Conservation (phyloP, 2,113 vertebrate species). For the Brachyistius frenatus region DNA sequence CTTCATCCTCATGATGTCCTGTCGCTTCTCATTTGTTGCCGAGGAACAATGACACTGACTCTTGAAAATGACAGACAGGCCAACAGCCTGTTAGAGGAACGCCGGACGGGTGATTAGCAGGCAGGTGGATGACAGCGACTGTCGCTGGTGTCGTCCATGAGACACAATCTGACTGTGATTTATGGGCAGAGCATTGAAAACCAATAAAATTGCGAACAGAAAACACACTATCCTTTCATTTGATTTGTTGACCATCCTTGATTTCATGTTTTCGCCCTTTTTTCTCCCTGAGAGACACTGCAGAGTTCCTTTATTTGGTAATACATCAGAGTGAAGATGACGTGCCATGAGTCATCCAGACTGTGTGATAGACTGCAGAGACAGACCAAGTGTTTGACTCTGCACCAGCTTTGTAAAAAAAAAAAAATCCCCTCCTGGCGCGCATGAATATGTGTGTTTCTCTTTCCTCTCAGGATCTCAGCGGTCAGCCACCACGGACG, state of each 20-base stretch:
- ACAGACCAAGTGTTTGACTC: slow-evolving; percentile 13
- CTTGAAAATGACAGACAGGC: slow-evolving; percentile 15
- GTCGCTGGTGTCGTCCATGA: background rate
- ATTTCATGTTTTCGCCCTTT: background rate
- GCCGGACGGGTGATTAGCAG: background rate
- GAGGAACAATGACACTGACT: background rate
- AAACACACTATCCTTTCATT: background rate
- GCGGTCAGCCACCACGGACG: background rate
- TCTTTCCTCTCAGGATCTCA: slow-evolving; percentile 16
- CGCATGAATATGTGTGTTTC: background rate
- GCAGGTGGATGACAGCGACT: background rate
- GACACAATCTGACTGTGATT: background rate
- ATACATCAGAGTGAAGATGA: slow-evolving; percentile 16
- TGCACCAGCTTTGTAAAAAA: slow-evolving; percentile 14
- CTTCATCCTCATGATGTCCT: slow-evolving; percentile 37
- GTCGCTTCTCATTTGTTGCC: slow-evolving; percentile 36
- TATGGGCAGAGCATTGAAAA: background rate
- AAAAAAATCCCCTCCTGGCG: background rate
- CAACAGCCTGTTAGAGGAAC: slow-evolving; percentile 1
- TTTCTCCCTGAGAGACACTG: background rate
- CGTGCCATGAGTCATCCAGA: slow-evolving; percentile 35
- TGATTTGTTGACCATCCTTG: background rate
- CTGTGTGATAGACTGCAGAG: slow-evolving; percentile 19
- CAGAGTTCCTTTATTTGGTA: slow-evolving; percentile 3
- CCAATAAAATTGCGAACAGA: background rate